Base-by-base conservation (phyloP, 2,888 invertebrate genomes). In the Caenorhabditis becei region DNA sequence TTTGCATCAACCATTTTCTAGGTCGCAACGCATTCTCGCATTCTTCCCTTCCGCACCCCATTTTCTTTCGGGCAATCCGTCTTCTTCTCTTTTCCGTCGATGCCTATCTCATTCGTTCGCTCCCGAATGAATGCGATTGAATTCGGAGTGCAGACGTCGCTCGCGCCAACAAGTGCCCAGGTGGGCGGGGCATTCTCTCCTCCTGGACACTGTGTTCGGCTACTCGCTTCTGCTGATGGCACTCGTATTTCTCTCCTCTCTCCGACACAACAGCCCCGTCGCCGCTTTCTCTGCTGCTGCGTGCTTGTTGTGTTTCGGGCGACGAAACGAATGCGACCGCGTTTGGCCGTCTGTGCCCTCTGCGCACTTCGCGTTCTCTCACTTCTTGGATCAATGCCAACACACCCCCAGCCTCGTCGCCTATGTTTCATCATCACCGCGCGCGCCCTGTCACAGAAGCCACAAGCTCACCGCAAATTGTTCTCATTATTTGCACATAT, bases 361-460 rank as follows among this genome's bases (percentile, higher is more conserved):
- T 62, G 47, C 66, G 35, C 59, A 26, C 63, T 26, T 18, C 24
- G 23, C 67, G 35, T 62, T 79, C 72, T 79, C 65, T 41, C 32
- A 32, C 28, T 56, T 74, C 67, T 80, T 80, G 80, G 80, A 80
- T 80, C 80, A 74, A 80, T 80, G 80, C 80, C 80, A 80, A 66
- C 74, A 54, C 41, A 28, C 72, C 10, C 62, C 41, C 41, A n/a
- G n/a, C 41, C 41, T 18, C 35, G 23, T 37, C 37, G 24, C 66
- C 53, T 47, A 54, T 74, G 74, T 80, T 80, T 80, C 80, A 80
- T 80, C 80, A 80, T 54, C 24, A 49, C 62, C 56, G 63, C 47
- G 70, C 51, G 51, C 51, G 51, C 51, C 51, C 32, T 28, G 56
- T 28, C 56, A 35, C 51, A 56, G 56, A 32, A 32, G 56, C 11